Percentiles rank a stretch among this genome's conserved stretches.
Evolutionary conservation across 2,797 vertebrate genomes (phyloP).

Genomic region (Erethizon dorsatum): DNA sequence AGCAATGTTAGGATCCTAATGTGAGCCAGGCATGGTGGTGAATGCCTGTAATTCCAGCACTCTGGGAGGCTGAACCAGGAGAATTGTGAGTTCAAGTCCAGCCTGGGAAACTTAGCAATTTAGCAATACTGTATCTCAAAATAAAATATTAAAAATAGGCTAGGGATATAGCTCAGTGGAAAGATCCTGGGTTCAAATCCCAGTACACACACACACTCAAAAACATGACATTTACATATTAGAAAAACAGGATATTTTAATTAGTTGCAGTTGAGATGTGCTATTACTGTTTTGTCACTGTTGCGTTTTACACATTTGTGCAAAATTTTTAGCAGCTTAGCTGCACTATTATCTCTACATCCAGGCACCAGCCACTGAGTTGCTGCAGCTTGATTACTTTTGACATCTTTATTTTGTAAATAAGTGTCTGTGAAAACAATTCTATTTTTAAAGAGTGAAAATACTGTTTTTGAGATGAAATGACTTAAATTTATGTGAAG

Average conservation of each 20-base stretch:
- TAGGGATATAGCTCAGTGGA: background rate
- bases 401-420: slow-evolving; percentile 30
- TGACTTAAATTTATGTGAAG: slow-evolving; percentile 40
- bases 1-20: background rate
- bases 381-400: slow-evolving; percentile 6
- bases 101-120: background rate
- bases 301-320: background rate
- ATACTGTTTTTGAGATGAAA: slow-evolving; percentile 29
- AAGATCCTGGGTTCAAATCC: background rate
- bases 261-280: background rate
- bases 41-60: background rate
- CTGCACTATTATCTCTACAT: rapidly evolving
- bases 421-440: background rate
- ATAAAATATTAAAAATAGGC: background rate
- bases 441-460: background rate
- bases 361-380: rapidly evolving
- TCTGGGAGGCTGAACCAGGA: background rate
- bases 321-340: background rate
- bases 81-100: background rate
- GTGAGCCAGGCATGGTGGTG: background rate
- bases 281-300: background rate
- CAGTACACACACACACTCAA: background rate
- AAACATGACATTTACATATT: background rate
- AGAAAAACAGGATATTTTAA: slow-evolving; percentile 47
- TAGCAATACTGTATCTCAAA: background rate